Evolutionary conservation across 2,113 vertebrate genomes (phyloP).

Genomic region (Arvicanthis niloticus): DNA sequence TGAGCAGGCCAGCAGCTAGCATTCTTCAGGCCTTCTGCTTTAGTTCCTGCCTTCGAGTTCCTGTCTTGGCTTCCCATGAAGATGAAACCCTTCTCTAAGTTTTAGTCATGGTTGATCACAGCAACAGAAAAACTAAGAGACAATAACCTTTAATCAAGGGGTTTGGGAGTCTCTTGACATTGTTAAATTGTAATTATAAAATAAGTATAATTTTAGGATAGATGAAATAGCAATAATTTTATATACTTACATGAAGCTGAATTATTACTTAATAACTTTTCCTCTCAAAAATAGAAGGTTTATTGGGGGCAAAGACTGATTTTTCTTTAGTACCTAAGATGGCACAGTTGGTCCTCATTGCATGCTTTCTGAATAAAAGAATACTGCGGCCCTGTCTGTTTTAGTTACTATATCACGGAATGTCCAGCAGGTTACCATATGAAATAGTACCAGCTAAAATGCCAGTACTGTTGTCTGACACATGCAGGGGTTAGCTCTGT

Average conservation of each 20-base stretch:
- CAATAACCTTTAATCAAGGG: background rate
- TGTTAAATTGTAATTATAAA: constrained; percentile 15
- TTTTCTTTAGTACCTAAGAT: background rate
- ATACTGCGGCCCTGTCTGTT: background rate
- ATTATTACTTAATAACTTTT: background rate
- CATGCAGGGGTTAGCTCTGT: background rate
- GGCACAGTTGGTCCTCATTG: background rate
- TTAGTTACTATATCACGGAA: background rate
- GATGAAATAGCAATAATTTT: background rate
- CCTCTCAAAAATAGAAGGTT: background rate
- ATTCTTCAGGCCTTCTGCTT: background rate
- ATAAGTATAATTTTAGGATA: background rate
- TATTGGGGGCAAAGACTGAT: background rate
- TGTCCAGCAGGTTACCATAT: background rate
- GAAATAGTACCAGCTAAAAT: background rate
- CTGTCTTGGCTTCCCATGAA: background rate
- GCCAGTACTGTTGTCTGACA: background rate
- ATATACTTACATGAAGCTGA: background rate
- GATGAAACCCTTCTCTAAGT: background rate
- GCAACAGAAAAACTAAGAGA: background rate
- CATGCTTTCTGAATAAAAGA: background rate
- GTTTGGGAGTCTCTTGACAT: constrained; percentile 1
- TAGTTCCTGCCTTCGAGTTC: background rate
- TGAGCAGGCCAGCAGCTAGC: background rate
- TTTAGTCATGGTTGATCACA: background rate